Percentiles rank a stretch among this genome's conserved stretches.
These are phyloP conservation scores for Dryococelus australis DNA, from an alignment of 2,888 invertebrate genomes.

Conservation along the genomic window DNA sequence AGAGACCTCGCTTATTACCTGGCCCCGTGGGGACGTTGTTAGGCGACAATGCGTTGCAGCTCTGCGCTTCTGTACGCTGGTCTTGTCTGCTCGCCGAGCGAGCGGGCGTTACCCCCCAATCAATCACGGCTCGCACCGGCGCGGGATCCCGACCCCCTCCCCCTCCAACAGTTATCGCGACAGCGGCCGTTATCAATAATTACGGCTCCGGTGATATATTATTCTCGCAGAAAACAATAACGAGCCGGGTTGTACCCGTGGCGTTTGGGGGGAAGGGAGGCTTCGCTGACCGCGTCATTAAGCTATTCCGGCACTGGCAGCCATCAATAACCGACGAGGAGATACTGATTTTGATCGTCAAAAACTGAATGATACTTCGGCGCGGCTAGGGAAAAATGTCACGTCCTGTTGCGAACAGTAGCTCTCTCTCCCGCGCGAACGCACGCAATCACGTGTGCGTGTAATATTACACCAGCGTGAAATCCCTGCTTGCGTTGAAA, in stretches of 20 bases:
- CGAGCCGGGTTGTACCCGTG: background rate
- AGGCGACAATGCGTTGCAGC: no score
- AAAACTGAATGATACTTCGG: background rate
- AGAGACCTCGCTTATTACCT: no score
- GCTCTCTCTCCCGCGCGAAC: background rate
- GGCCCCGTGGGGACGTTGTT: no score
- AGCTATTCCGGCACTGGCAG: background rate
- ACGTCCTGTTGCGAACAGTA: background rate
- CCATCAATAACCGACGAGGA: background rate
- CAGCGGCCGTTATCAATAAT: slow-evolving; percentile 2
- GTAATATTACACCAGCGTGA: no score
- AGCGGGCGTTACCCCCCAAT: no score
- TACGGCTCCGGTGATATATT: background rate
- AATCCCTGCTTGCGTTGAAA: no score
- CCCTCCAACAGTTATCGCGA: slow-evolving; percentile 5
- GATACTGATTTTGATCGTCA: background rate
- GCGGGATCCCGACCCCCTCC: no score
- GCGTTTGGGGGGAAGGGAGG: background rate
- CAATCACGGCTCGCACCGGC: no score
- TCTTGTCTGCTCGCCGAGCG: no score
- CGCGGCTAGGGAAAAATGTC: background rate
- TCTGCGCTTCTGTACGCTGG: no score
- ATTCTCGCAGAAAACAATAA: slow-evolving; percentile 11
- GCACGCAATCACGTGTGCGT: no score
- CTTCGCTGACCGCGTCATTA: background rate